Conservation (phyloP, 2,888 invertebrate genomes). For the Escarpia spicata region DNA sequence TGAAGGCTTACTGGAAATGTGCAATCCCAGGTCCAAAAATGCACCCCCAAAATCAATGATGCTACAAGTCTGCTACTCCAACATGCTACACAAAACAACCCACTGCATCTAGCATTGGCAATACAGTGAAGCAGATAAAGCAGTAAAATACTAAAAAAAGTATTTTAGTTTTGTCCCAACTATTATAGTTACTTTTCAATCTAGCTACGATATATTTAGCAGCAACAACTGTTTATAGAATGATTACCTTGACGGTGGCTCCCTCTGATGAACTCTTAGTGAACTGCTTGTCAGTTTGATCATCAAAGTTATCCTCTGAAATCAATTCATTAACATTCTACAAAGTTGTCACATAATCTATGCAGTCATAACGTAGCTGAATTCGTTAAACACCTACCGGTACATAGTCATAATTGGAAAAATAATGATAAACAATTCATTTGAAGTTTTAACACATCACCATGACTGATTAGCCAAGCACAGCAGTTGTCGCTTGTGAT, state of each 20-base stretch:
- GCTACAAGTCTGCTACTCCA: no score
- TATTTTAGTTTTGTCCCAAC: not conserved
- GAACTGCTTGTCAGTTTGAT: constrained; percentile 10
- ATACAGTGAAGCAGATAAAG: not conserved
- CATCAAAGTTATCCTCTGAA: not conserved
- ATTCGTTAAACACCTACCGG: no score
- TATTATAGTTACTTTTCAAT: not conserved
- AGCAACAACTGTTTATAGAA: not conserved
- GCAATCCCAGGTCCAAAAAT: no score
- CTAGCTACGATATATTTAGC: not conserved
- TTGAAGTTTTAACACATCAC: not conserved
- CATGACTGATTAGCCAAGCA: no score
- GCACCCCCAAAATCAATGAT: no score
- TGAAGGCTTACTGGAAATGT: no score
- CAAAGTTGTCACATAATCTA: not conserved
- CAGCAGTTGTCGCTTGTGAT: no score
- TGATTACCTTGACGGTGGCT: not conserved
- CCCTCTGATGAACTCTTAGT: constrained; percentile 7
- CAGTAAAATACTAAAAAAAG: not conserved
- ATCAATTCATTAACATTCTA: not conserved
- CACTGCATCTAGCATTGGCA: no score
- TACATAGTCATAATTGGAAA: no score
- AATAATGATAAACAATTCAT: not conserved
- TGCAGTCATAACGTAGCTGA: no score
- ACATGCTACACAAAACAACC: no score